These are phyloP conservation scores for Limnephilus rhombicus DNA, from an alignment of 2,888 invertebrate genomes.

Conservation along the genomic window DNA sequence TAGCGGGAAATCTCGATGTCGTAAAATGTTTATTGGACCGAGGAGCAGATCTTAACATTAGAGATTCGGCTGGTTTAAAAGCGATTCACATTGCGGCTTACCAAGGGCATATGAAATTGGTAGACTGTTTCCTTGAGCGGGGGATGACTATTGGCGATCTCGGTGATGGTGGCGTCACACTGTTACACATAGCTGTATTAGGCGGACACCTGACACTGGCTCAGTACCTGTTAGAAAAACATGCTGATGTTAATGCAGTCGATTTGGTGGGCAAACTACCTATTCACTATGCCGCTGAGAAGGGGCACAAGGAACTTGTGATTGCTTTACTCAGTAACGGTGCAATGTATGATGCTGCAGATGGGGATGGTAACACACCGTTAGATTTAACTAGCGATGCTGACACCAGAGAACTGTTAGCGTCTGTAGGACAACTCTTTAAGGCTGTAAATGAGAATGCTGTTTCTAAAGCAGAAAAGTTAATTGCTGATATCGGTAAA, in stretches of 20 bases:
- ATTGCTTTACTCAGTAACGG: not conserved
- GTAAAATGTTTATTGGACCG: not conserved
- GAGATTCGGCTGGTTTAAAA: not conserved
- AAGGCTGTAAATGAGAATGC: constrained; percentile 28
- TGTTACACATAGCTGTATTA: not conserved
- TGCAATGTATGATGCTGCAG: not conserved
- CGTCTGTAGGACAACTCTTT: not conserved
- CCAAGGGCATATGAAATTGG: not conserved
- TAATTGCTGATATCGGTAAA: not conserved
- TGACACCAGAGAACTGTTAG: not conserved
- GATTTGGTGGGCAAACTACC: not conserved
- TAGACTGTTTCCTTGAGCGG: not conserved
- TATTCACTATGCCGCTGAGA: constrained; percentile 20
- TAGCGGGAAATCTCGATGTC: not conserved
- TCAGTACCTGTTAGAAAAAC: constrained; percentile 4
- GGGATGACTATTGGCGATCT: not conserved
- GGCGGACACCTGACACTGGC: not conserved
- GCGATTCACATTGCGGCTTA: not conserved
- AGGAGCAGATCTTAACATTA: not conserved
- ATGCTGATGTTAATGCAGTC: constrained; percentile 15
- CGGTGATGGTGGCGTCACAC: not conserved
- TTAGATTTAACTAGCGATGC: not conserved
- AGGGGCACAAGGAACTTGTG: not conserved
- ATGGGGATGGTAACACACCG: not conserved
- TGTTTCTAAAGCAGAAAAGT: not conserved